phyloP scores from a whole-genome alignment of 2,797 vertebrate species.

The Anguilla obscura region DNA sequence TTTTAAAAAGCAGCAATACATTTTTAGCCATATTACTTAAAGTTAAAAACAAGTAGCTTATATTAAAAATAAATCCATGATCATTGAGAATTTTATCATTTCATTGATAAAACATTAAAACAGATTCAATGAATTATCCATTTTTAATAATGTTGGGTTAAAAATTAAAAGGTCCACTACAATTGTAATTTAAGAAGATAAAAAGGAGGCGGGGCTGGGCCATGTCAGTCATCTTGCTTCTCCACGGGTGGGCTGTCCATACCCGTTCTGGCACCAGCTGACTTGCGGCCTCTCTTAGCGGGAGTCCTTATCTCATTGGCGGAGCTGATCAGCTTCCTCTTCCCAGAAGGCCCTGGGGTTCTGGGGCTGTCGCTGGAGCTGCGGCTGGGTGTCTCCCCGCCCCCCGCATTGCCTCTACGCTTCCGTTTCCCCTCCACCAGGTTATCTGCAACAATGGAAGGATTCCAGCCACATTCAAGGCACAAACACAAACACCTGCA shows the following conservation, averaged over 20 bases:
- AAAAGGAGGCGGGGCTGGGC: background rate
- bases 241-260: constrained; percentile 45
- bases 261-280: constrained; percentile 75
- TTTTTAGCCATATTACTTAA: background rate
- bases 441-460: constrained; percentile 76
- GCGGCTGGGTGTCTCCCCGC: constrained; percentile 67
- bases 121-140: background rate
- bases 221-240: constrained; percentile 36
- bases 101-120: constrained; percentile 22
- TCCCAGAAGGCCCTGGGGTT: constrained; percentile 73
- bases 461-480: background rate
- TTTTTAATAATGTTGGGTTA: background rate
- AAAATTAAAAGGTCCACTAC: background rate
- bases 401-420: constrained; percentile 73
- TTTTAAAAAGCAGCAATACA: constrained; percentile 33
- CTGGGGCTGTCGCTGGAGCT: constrained; percentile 77
- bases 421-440: constrained; percentile 95
- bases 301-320: constrained; percentile 75
- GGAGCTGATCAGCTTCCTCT: constrained; percentile 81
- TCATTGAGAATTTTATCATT: background rate
- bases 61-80: background rate
- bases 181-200: background rate
- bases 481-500: background rate
- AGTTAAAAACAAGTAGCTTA: background rate
- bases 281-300: constrained; percentile 87